phyloP scores from a whole-genome alignment of 2,797 vertebrate genomes.

The Liasis olivaceus region DNA sequence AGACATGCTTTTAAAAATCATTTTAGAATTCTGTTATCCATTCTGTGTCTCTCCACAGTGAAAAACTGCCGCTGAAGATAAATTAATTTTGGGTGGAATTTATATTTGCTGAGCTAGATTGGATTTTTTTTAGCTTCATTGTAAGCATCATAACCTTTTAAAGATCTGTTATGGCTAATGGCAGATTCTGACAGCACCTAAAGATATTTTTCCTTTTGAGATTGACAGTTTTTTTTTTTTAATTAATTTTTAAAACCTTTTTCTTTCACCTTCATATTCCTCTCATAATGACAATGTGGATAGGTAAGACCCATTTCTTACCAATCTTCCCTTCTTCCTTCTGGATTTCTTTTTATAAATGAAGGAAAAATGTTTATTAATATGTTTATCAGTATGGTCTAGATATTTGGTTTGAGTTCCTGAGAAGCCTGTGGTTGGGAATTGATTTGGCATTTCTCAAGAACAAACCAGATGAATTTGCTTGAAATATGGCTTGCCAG shows the following conservation, averaged over 20 bases:
- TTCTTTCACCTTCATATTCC: not conserved
- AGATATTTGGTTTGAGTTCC: not conserved
- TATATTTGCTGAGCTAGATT: not conserved
- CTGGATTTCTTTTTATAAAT: not conserved
- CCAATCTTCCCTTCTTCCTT: slow-evolving; percentile 5
- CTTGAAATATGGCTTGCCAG: not conserved
- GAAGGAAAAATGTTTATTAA: not conserved
- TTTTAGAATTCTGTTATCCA: not conserved
- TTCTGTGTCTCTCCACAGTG: not conserved
- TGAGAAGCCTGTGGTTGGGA: not conserved
- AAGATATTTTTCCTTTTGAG: not conserved
- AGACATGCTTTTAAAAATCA: not conserved
- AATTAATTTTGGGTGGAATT: not conserved
- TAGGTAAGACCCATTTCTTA: not conserved
- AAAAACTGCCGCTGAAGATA: not conserved
- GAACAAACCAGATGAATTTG: not conserved
- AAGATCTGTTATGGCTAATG: fast-evolving
- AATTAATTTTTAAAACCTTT: not conserved
- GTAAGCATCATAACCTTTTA: not conserved
- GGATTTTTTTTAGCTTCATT: not conserved
- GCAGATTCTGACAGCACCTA: not conserved
- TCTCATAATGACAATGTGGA: not conserved
- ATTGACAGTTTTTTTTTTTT: not conserved
- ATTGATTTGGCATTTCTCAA: not conserved
- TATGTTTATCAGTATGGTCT: not conserved